phyloP scores from a whole-genome alignment of 2,113 vertebrate species.

The Sinocyclocheilus maitianheensis region DNA sequence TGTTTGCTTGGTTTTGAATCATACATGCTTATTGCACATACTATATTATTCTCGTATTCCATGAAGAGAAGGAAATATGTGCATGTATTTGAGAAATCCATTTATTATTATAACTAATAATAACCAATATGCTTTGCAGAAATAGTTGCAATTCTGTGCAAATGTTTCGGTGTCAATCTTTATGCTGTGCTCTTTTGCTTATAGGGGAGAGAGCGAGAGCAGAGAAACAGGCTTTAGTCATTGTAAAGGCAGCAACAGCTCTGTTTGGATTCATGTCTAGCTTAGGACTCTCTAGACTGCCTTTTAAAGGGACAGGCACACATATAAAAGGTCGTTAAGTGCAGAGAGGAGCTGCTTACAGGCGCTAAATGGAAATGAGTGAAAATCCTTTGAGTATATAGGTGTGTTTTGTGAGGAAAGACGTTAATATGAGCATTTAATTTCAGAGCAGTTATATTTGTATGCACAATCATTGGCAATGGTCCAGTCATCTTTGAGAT shows the following conservation, averaged over 20 bases:
- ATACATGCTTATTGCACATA: not conserved
- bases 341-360: slow-evolving; percentile 61
- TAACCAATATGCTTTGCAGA: not conserved
- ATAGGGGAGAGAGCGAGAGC: not conserved
- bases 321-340: slow-evolving; percentile 56
- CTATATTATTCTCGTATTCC: not conserved
- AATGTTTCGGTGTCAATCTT: not conserved
- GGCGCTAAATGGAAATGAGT: slow-evolving; percentile 28
- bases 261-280: slow-evolving; percentile 66
- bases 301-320: slow-evolving; percentile 76
- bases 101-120: not conserved
- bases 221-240: slow-evolving; percentile 47
- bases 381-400: not conserved
- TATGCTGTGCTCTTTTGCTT: slow-evolving; percentile 15
- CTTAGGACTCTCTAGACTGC: slow-evolving; percentile 64
- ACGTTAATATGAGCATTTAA: not conserved
- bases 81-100: not conserved
- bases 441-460: slow-evolving; percentile 1
- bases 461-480: not conserved
- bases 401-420: not conserved
- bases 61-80: not conserved
- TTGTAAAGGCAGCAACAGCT: slow-evolving; percentile 72
- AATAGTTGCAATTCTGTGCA: slow-evolving; percentile 5
- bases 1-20: slow-evolving; percentile 1
- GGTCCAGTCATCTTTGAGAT: slow-evolving; percentile 39